A percentile compares a stretch with the other conserved stretches of the same genome.
These are phyloP conservation scores for Rhabdomys pumilio DNA, from an alignment of 2,797 vertebrate genomes.

Conservation along the genomic window DNA sequence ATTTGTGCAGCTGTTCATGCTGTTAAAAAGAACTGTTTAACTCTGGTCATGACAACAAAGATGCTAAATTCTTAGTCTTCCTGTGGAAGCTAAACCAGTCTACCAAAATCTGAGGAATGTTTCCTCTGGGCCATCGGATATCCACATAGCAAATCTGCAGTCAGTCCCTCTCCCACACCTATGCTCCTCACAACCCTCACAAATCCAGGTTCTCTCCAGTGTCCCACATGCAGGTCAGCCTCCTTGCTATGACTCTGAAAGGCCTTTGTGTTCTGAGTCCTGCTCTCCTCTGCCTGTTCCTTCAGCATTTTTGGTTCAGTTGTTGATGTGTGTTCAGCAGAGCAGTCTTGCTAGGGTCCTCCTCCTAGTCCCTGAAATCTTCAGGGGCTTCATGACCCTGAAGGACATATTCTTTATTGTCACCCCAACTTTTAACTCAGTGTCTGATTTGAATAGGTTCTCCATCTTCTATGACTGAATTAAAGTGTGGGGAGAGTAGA, in stretches of 20 bases:
- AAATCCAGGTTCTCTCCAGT: not conserved
- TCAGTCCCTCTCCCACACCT: not conserved
- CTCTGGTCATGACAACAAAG: conserved; percentile 6
- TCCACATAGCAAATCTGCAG: not conserved
- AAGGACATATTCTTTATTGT: not conserved
- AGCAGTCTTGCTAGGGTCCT: not conserved
- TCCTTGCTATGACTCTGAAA: not conserved
- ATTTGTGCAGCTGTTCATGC: conserved; percentile 51
- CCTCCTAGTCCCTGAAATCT: not conserved
- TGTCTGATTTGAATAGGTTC: not conserved
- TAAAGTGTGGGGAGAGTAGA: not conserved
- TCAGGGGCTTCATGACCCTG: not conserved
- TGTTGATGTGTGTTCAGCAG: not conserved
- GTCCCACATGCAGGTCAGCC: not conserved
- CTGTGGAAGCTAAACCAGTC: not conserved
- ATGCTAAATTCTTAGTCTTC: not conserved
- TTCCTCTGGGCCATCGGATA: accelerated
- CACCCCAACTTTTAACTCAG: not conserved
- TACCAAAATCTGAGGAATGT: not conserved
- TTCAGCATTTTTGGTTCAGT: not conserved
- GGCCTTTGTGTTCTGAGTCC: not conserved
- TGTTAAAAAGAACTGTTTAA: conserved; percentile 20
- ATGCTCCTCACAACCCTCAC: accelerated
- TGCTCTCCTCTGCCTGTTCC: not conserved
- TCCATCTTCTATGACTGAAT: not conserved